Evolutionary conservation across 1,140 invertebrate species (phyloP).

Genomic region (Philaenus spumarius): DNA sequence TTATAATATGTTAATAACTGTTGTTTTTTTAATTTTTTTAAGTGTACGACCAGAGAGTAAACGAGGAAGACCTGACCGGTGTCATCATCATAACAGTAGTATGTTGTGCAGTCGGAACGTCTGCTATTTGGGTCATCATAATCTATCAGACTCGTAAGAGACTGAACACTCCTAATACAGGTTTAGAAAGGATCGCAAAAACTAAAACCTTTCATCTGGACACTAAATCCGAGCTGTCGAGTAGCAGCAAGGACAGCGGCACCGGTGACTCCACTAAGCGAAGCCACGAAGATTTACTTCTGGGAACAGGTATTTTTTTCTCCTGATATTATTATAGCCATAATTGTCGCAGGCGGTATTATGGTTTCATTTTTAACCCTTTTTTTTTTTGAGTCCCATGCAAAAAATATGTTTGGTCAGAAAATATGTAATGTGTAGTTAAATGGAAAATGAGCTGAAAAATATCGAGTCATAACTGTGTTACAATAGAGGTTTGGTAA

Average conservation of each 20-base stretch:
- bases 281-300: conserved; percentile 46
- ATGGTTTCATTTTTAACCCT: not conserved
- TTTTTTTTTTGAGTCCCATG: too few relatives aligned
- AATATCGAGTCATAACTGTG: too few relatives aligned
- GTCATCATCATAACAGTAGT: conserved; percentile 85
- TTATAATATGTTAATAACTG: too few relatives aligned
- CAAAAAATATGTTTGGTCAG: too few relatives aligned
- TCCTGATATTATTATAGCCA: too few relatives aligned
- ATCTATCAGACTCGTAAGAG: conserved; percentile 78
- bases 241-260: conserved; percentile 52
- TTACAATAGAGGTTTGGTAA: too few relatives aligned
- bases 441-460: too few relatives aligned
- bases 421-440: not conserved
- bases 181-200: conserved; percentile 30
- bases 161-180: conserved; percentile 41
- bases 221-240: conserved; percentile 43
- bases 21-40: conserved; percentile 4
- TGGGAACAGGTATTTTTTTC: conserved; percentile 18
- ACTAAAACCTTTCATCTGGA: conserved; percentile 32
- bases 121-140: conserved; percentile 85
- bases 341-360: too few relatives aligned
- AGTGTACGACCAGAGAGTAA: conserved; percentile 18
- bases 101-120: conserved; percentile 82
- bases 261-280: conserved; percentile 52
- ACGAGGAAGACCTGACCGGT: conserved; percentile 59